A percentile compares a stretch with the other conserved stretches of the same genome.
phyloP scores from a whole-genome alignment of 2,113 vertebrate species.

The Brachypteracias leptosomus region DNA sequence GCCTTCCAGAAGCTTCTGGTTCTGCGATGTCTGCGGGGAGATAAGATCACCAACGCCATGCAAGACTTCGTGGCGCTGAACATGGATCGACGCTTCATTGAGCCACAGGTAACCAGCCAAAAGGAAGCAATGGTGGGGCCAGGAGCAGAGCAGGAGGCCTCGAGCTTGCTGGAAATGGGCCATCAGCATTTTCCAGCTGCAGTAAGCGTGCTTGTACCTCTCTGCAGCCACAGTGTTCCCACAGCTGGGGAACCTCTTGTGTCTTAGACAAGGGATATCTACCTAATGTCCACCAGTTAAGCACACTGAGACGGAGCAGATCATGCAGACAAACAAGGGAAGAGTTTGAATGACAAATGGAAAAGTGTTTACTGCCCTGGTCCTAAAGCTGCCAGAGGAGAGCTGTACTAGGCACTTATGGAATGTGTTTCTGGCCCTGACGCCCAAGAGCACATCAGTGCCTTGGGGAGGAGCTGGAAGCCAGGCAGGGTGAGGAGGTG shows the following conservation, averaged over 20 bases:
- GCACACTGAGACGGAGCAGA: neutral
- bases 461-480: neutral
- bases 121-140: neutral
- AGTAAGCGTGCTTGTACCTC: fast-evolving
- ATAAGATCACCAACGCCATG: conserved; percentile 86
- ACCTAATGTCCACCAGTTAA: neutral
- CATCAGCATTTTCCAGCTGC: neutral
- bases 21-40: conserved; percentile 85
- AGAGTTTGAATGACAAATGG: neutral
- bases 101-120: conserved; percentile 80
- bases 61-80: conserved; percentile 87
- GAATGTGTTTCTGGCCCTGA: neutral
- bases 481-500: neutral
- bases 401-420: neutral
- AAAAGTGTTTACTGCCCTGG: neutral
- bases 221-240: neutral
- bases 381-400: neutral
- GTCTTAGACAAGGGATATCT: neutral
- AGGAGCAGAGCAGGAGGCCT: neutral
- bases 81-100: conserved; percentile 85
- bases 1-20: conserved; percentile 88
- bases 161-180: neutral
- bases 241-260: neutral
- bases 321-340: neutral
- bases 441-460: fast-evolving